Base-by-base conservation (phyloP, 2,888 invertebrate genomes). In the Marasmarcha lunaedactyla region DNA sequence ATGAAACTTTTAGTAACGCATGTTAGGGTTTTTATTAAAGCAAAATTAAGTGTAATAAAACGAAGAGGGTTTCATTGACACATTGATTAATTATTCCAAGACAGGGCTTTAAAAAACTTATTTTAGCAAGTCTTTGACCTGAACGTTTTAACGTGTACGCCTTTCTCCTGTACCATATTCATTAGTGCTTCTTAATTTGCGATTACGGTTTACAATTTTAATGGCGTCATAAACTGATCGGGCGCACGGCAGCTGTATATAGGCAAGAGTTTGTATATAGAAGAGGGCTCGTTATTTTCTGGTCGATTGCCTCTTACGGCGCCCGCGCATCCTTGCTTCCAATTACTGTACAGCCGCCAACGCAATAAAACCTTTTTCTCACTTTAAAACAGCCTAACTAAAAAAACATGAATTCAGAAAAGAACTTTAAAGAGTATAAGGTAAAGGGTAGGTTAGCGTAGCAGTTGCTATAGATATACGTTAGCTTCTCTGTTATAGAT, bases 301-400 rank as follows among this genome's bases (percentile, higher is more conserved):
- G 83, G 81, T 81, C 81, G 76, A 81, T 79, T 78, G 81, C 78
- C 68, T 71, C 70, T 79, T 77, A 78, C 68, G 62, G 78, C 78
- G 81, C 66, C 71, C 78, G 79, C 78, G 81, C 83, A 83, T 81
- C 81, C 73, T 74, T 70, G 67, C 77, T 69, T 81, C 81, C 79
- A 81, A 83, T 83, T 83, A 83, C 71, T 61, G 65, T 63, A 62
- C 74, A 66, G 81, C 81, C 83, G 81, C 77, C 77, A 76, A 63
- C 67, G 70, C 71, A 57, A 79, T 83, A 81, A 81, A 83, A 70
- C 47, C 44, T 42, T 46, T 38, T 45, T 38, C 35, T 27, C 41
- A 47, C 37, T 35, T 13, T 42, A 43, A 60, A 54, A 65, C 42
- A 56, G 15, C 57, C 35, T 54, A 71, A 51, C 45, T 36, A 14